These are phyloP conservation scores for Smutsia temminckii DNA, from an alignment of 2,797 vertebrate genomes.

Conservation along the genomic window DNA sequence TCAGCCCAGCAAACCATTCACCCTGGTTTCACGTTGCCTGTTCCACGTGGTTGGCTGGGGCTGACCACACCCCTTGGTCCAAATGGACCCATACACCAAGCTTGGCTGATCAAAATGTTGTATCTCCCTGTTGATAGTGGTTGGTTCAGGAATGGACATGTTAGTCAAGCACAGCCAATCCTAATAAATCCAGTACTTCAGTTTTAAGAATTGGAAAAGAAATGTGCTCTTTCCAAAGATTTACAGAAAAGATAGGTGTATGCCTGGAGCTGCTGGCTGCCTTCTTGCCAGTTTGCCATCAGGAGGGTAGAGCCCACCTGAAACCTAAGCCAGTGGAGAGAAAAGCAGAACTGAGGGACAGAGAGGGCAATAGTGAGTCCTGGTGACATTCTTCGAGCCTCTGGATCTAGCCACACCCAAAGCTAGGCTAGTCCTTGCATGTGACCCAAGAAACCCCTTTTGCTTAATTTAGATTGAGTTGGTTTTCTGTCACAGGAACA, in stretches of 20 bases:
- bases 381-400: neutral
- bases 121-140: neutral
- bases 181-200: neutral
- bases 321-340: neutral
- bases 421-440: neutral
- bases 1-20: neutral
- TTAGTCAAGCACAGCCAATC: neutral
- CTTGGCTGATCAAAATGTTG: neutral
- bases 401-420: neutral
- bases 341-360: neutral
- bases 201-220: conserved; percentile 11
- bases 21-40: neutral
- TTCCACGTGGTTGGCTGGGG: neutral
- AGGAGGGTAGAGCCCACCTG: neutral
- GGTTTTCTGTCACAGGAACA: neutral
- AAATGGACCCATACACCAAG: neutral
- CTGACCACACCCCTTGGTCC: neutral
- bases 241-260: neutral
- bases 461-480: neutral
- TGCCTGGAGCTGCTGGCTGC: neutral
- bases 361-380: neutral
- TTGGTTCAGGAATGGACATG: neutral
- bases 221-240: neutral
- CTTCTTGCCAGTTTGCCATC: neutral
- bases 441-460: neutral